Evolutionary conservation across 2,888 invertebrate species (phyloP).

Genomic region (Imbricaverruca yamaguchii): DNA sequence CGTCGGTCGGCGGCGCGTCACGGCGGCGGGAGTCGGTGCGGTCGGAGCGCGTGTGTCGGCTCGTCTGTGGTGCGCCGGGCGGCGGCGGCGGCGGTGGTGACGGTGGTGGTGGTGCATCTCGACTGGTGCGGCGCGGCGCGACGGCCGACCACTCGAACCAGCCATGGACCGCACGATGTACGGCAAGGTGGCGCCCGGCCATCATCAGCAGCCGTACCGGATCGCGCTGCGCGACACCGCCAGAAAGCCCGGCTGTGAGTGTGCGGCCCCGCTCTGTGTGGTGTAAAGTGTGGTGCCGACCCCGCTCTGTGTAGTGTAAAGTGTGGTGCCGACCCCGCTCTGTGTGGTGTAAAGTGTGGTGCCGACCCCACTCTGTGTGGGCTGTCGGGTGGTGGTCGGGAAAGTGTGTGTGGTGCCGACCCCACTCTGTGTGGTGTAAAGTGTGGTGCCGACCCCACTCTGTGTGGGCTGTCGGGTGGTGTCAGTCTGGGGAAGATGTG

Average conservation of each 20-base stretch:
- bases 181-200: conserved; percentile 8
- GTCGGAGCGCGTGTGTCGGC: not conserved
- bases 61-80: not conserved
- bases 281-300: no score
- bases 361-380: no score
- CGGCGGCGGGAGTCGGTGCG: not conserved
- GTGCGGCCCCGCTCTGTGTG: not conserved
- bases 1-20: not conserved
- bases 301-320: not conserved
- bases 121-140: no score
- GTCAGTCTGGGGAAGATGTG: no score
- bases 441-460: not conserved
- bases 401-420: no score
- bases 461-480: no score
- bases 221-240: not conserved
- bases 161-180: conserved; percentile 21
- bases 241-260: conserved; percentile 18
- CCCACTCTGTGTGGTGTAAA: not conserved
- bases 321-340: no score
- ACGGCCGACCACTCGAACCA: not conserved
- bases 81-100: no score
- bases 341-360: no score
- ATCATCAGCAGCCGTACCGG: not conserved
- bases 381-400: no score
- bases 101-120: no score